Evolutionary conservation across 2,888 invertebrate species (phyloP).

Genomic region (Encarsia formosa): DNA sequence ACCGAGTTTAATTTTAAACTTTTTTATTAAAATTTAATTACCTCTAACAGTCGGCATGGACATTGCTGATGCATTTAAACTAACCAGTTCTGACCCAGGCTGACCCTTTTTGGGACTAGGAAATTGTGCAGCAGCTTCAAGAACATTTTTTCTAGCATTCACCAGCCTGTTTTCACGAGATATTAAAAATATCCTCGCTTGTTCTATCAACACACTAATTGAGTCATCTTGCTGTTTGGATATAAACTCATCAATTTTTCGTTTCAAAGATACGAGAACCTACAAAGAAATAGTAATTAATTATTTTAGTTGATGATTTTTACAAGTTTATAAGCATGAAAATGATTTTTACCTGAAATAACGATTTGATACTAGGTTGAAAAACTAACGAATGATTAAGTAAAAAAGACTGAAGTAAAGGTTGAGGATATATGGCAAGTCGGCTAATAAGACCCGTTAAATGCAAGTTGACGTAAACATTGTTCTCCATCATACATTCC

Average conservation of each 20-base stretch:
- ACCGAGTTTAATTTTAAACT: too few species aligned
- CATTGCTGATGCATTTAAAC: constrained; percentile 28
- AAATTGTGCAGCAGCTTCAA: constrained; percentile 52
- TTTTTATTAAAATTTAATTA: too few species aligned
- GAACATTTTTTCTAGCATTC: constrained; percentile 63
- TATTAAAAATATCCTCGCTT: constrained; percentile 74
- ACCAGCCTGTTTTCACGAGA: constrained; percentile 74
- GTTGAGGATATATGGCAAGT: constrained; percentile 84
- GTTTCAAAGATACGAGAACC: constrained; percentile 76
- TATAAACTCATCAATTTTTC: constrained; percentile 79
- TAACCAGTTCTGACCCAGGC: constrained; percentile 7
- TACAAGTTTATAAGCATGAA: neutral
- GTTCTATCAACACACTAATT: constrained; percentile 63
- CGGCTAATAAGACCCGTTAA: constrained; percentile 83
- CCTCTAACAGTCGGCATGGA: constrained; percentile 48
- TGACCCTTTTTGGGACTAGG: constrained; percentile 27
- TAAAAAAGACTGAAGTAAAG: constrained; percentile 80
- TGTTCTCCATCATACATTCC: constrained; percentile 78
- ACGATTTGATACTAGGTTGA: constrained; percentile 85
- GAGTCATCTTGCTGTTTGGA: constrained; percentile 59
- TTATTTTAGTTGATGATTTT: constrained; percentile 11
- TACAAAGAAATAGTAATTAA: constrained; percentile 38
- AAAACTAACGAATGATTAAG: constrained; percentile 80
- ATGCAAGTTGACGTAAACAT: constrained; percentile 79
- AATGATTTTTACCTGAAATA: constrained; percentile 75